phyloP scores from a whole-genome alignment of 2,113 vertebrate genomes.

The Sebastes schlegelii region DNA sequence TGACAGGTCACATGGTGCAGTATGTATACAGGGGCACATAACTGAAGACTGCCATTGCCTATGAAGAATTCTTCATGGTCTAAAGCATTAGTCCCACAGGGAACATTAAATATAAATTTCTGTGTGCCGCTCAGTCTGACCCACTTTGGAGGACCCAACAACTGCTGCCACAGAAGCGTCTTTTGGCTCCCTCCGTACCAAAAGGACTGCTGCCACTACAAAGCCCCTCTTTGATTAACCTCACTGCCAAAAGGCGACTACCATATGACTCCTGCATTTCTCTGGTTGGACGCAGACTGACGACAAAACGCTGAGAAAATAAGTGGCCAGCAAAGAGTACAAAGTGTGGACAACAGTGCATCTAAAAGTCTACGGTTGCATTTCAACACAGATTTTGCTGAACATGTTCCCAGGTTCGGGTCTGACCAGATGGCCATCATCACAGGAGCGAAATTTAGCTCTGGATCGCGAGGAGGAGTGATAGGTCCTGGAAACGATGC shows the following conservation, averaged over 20 bases:
- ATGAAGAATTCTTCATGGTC: constrained; percentile 76
- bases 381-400: constrained; percentile 45
- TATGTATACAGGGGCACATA: constrained; percentile 24
- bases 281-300: constrained; percentile 9
- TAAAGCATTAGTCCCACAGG: constrained; percentile 71
- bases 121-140: constrained; percentile 77
- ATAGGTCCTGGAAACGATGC: constrained; percentile 52
- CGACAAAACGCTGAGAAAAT: constrained; percentile 25
- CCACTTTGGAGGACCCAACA: constrained; percentile 76
- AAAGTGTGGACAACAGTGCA: constrained; percentile 2
- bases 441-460: constrained; percentile 66
- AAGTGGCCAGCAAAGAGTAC: constrained; percentile 30
- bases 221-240: constrained; percentile 69
- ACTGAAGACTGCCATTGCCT: constrained; percentile 49
- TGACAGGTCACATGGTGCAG: neutral
- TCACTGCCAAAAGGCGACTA: constrained; percentile 51
- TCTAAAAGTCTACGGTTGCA: constrained; percentile 24
- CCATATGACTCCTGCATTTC: constrained; percentile 39
- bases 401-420: constrained; percentile 30
- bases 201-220: constrained; percentile 57
- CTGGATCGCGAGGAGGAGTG: constrained; percentile 49
- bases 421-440: constrained; percentile 76
- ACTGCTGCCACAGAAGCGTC: constrained; percentile 71
- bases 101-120: constrained; percentile 83
- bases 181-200: constrained; percentile 67